Evolutionary conservation across 2,888 invertebrate genomes (phyloP).

Genomic region (Mythimna impura): DNA sequence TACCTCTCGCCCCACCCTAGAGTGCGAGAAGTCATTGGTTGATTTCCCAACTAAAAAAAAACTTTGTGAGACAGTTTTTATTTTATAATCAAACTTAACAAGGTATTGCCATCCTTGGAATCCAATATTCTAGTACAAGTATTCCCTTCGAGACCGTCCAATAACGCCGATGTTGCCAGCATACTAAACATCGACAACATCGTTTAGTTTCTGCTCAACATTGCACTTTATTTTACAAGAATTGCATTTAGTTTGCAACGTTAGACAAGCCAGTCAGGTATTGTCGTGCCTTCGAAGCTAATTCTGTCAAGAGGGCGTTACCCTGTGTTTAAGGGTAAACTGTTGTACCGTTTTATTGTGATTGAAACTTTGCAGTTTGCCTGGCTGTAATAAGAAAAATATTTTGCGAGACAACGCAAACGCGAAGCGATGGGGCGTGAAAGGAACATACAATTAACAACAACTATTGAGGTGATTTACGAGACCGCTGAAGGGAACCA

Average conservation of each 20-base stretch:
- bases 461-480: no score
- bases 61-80: neutral
- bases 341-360: neutral
- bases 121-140: slow-evolving; percentile 48
- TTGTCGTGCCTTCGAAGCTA: slow-evolving; percentile 22
- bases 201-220: slow-evolving; percentile 42
- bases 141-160: slow-evolving; percentile 17
- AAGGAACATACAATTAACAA: no score
- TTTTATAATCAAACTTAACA: slow-evolving; percentile 12
- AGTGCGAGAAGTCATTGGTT: no score
- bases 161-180: slow-evolving; percentile 33
- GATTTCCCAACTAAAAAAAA: no score
- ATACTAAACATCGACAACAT: slow-evolving; percentile 44
- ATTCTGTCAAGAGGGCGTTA: slow-evolving; percentile 15
- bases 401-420: no score
- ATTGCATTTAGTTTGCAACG: slow-evolving; percentile 37
- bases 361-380: neutral
- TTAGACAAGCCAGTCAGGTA: slow-evolving; percentile 51
- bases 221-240: slow-evolving; percentile 43
- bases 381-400: neutral
- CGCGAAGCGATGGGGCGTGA: no score
- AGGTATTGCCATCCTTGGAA: slow-evolving; percentile 5
- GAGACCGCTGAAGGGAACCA: no score
- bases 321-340: slow-evolving; percentile 8
- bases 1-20: no score